Conservation (phyloP, 2,797 vertebrate species). For the Thripadectes ignobilis region DNA sequence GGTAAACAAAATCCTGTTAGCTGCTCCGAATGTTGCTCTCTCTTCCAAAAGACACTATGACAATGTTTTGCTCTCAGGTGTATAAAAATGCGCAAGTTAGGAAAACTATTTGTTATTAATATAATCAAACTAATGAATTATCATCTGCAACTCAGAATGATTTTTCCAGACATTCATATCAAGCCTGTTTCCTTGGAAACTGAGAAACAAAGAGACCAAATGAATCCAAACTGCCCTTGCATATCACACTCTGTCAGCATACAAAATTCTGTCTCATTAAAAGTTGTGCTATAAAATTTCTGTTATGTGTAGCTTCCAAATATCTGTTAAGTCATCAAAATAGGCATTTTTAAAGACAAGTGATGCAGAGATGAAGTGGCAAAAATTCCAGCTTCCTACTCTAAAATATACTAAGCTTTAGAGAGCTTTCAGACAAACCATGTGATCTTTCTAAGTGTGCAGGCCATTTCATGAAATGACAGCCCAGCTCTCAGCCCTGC, state of each 20-base stretch:
- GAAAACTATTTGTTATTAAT: background rate
- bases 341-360: background rate
- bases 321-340: background rate
- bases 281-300: background rate
- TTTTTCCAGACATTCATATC: background rate
- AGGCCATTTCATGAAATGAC: background rate
- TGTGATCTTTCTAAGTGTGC: background rate
- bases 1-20: background rate
- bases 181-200: slow-evolving; percentile 41
- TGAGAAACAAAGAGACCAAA: background rate
- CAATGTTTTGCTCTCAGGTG: background rate
- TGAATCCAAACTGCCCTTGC: background rate
- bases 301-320: background rate
- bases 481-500: background rate
- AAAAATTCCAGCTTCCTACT: background rate
- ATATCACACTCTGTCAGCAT: background rate
- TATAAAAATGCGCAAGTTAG: background rate
- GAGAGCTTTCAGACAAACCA: background rate
- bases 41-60: background rate
- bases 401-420: background rate
- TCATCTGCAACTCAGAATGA: background rate
- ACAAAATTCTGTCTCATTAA: background rate
- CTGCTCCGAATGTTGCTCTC: background rate
- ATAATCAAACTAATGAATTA: background rate
- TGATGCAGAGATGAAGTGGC: background rate